A percentile compares a stretch with the other conserved stretches of the same genome.
phyloP scores from a whole-genome alignment of 30 jellyfish, hydroid and myxozoan genomes.

The Aurelia sp. region DNA sequence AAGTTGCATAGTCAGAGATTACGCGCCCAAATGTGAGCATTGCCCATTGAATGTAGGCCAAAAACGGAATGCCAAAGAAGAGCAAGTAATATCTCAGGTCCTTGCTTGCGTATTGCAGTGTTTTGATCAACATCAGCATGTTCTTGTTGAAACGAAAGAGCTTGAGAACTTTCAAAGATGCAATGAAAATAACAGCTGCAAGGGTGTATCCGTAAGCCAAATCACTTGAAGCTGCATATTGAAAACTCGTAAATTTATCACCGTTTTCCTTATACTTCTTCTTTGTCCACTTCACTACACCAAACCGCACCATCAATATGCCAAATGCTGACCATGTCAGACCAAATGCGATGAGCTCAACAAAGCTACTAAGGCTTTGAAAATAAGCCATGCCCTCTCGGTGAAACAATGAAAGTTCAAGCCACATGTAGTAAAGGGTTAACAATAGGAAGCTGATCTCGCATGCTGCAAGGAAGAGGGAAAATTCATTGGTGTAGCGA shows the following conservation, averaged over 20 bases:
- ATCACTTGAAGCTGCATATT: constrained; percentile 83
- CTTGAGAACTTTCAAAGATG: constrained; percentile 65
- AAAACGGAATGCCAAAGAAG: constrained; percentile 35
- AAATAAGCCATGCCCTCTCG: constrained; percentile 49
- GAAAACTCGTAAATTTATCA: constrained; percentile 56
- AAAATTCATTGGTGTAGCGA: constrained; percentile 66
- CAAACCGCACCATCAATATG: constrained; percentile 57
- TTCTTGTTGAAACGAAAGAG: constrained; percentile 73
- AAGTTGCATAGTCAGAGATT: constrained; percentile 44
- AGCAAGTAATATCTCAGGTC: constrained; percentile 32
- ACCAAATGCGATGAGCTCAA: constrained; percentile 60
- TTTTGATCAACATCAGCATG: constrained; percentile 59
- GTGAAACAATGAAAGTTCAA: constrained; percentile 41
- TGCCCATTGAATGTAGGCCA: constrained; percentile 62
- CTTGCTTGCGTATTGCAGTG: constrained; percentile 38
- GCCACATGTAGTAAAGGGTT: constrained; percentile 64
- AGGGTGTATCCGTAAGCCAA: constrained; percentile 56
- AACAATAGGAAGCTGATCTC: constrained; percentile 69
- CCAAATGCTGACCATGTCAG: constrained; percentile 74
- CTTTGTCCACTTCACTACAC: constrained; percentile 71
- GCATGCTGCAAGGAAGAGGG: constrained; percentile 80
- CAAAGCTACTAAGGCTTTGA: constrained; percentile 38
- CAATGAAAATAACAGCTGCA: constrained; percentile 66
- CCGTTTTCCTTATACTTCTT: constrained; percentile 42
- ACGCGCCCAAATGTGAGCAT: constrained; percentile 49